Base-by-base conservation (phyloP, 2,888 invertebrate species). In the Pharmacophagus antenor region DNA sequence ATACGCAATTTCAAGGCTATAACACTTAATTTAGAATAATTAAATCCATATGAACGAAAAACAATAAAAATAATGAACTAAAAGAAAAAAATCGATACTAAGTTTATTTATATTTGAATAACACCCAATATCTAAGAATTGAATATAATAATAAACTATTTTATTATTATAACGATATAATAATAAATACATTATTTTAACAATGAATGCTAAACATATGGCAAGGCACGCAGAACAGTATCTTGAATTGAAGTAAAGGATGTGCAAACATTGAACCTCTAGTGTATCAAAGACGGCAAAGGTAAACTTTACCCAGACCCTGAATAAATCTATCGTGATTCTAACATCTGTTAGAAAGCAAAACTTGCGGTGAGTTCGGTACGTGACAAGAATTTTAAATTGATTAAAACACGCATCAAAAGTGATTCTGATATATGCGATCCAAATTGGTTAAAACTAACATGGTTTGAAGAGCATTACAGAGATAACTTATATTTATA, bases 281-380 rank as follows among this genome's bases (percentile, higher is more conserved):
- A 53, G 52, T 52, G 51, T 53, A 53, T 58, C 47, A 53, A 52
- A 52, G 52, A 53, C 47, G 50, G 37, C 47, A 52, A 52, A 51
- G 46, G 52, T 52, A 58, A 58, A 58, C 37, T 58, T 47, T 53
- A 53, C 52, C 23, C 58, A 47, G 23, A 53, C 46, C 58, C 52
- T 58, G 58, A 58, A 58, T 58, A 58, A 58, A 58, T 58, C 58
- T 58, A 52, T 52, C 58, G 46, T 52, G 47, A 52, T 58, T 31
- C 46, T 25, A 52, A 58, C 58, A 58, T 52, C 52, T 53, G 52
- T 52, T 53, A 18, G 52, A 52, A 46, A 53, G 52, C 52, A 31
- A 58, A 53, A 58, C 47, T 52, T 58, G 52, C 25, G 52, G 52
- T 53, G 50, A 50, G 51, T 53, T 53, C 52, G n/a, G 23, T 53